phyloP scores from a whole-genome alignment of 2,113 vertebrate species.

The Progne subis region DNA sequence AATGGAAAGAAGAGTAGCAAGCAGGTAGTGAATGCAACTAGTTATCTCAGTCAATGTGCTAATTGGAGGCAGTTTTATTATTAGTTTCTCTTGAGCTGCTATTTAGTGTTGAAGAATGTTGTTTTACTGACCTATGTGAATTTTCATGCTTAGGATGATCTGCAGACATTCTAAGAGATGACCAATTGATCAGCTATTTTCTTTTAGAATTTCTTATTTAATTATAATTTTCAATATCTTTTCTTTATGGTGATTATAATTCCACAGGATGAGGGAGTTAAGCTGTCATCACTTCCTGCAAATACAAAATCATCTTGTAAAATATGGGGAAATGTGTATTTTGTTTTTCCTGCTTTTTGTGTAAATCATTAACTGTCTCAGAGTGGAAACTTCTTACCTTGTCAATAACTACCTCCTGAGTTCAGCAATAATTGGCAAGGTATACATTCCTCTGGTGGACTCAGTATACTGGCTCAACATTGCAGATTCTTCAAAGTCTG shows the following conservation, averaged over 20 bases:
- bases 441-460: not conserved
- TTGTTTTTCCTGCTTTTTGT: not conserved
- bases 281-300: not conserved
- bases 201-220: not conserved
- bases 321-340: not conserved
- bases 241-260: not conserved
- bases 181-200: not conserved
- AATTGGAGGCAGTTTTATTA: not conserved
- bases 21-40: not conserved
- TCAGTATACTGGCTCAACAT: not conserved
- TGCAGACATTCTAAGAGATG: not conserved
- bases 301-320: not conserved
- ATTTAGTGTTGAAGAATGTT: not conserved
- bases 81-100: not conserved
- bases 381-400: not conserved
- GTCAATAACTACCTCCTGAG: conserved; percentile 53
- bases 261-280: not conserved
- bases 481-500: not conserved
- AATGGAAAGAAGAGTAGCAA: not conserved
- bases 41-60: not conserved
- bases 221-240: not conserved
- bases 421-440: conserved; percentile 52
- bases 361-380: not conserved
- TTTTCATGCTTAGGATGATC: not conserved
- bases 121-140: not conserved